Evolutionary conservation across 2,888 invertebrate genomes (phyloP).

Genomic region (Sminthurides aquaticus): DNA sequence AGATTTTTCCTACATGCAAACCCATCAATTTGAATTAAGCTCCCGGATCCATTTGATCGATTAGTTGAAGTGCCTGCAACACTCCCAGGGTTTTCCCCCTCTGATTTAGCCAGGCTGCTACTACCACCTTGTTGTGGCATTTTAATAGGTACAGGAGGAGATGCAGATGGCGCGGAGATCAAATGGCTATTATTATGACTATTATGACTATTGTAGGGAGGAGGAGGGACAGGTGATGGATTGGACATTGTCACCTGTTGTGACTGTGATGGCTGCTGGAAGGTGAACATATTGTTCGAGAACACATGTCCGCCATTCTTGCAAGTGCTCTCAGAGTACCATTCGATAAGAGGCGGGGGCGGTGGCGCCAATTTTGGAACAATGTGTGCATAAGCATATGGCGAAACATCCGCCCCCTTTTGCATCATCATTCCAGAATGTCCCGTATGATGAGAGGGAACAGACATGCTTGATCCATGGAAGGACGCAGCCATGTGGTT

Average conservation of each 20-base stretch:
- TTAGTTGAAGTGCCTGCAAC: constrained; percentile 36
- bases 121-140: constrained; percentile 1
- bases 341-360: constrained; percentile 38
- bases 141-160: constrained; percentile 10
- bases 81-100: not conserved
- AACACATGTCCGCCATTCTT: constrained; percentile 35
- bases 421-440: constrained; percentile 22
- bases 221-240: constrained; percentile 16
- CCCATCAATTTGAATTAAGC: constrained; percentile 42
- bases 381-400: constrained; percentile 42
- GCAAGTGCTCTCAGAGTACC: constrained; percentile 35
- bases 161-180: not conserved
- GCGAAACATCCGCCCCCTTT: constrained; percentile 43
- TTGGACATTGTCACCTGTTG: not conserved
- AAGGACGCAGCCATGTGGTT: constrained; percentile 29
- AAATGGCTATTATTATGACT: not conserved
- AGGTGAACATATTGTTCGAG: constrained; percentile 41
- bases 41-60: constrained; percentile 36
- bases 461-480: constrained; percentile 20
- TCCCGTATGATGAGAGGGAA: constrained; percentile 28
- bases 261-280: constrained; percentile 29
- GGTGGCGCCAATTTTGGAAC: constrained; percentile 30
- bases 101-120: not conserved
- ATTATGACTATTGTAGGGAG: constrained; percentile 20
- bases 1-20: constrained; percentile 41